These are phyloP conservation scores for Castor canadensis DNA, from an alignment of 2,113 vertebrate species.

Conservation along the genomic window DNA sequence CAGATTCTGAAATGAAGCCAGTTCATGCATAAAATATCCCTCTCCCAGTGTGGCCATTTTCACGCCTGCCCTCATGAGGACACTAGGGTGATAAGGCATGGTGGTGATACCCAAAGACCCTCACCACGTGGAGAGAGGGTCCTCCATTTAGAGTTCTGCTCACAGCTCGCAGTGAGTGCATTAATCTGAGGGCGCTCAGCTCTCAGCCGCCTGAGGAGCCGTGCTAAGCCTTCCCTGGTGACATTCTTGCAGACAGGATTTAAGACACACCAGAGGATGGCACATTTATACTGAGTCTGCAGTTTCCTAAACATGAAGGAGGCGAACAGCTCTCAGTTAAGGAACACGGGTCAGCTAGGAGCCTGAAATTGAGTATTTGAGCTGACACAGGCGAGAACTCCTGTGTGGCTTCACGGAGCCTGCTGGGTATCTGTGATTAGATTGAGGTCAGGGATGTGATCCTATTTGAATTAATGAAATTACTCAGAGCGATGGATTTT, in stretches of 20 bases:
- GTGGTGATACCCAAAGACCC: not conserved
- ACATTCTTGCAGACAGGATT: not conserved
- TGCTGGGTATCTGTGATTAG: not conserved
- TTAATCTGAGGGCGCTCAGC: not conserved
- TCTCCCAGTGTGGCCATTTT: not conserved
- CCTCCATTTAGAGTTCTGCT: not conserved
- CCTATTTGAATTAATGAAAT: not conserved
- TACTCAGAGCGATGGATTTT: not conserved
- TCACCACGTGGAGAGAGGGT: not conserved
- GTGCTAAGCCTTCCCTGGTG: not conserved
- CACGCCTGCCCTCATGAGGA: not conserved
- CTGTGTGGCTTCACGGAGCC: rapidly evolving
- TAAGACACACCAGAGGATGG: not conserved
- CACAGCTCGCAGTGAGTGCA: rapidly evolving
- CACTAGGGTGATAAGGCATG: not conserved
- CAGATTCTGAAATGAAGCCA: conserved; percentile 42
- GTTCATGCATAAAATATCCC: conserved; percentile 28
- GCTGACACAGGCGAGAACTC: not conserved
- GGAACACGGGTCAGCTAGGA: not conserved
- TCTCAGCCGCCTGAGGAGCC: not conserved
- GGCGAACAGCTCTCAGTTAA: not conserved
- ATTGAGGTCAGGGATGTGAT: not conserved
- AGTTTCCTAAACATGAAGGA: conserved; percentile 4
- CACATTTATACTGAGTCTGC: conserved; percentile 1
- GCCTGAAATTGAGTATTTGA: not conserved